These are phyloP conservation scores for Ctenomys sociabilis DNA, from an alignment of 2,113 vertebrate genomes.

Conservation along the genomic window DNA sequence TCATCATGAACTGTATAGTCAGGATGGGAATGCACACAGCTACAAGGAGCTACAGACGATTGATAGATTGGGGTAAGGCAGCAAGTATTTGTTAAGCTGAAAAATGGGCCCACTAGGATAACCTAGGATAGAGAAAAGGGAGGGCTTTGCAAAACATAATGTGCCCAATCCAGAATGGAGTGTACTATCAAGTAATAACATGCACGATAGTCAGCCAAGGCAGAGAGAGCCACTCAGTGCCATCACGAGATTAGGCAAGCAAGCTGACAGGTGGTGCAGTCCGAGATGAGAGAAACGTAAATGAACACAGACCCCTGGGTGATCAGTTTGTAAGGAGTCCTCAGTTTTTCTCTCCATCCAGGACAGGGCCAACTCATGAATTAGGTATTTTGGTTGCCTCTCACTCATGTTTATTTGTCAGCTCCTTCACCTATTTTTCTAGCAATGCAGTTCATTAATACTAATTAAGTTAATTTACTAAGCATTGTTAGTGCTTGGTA, in stretches of 20 bases:
- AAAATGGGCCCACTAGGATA: not conserved
- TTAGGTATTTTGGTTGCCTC: not conserved
- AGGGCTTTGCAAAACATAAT: not conserved
- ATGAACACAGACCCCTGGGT: not conserved
- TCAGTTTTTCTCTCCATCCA: not conserved
- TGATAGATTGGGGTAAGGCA: not conserved
- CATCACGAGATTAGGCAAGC: no score
- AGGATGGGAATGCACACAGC: not conserved
- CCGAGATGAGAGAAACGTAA: not conserved
- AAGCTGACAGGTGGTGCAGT: not conserved
- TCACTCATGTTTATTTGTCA: not conserved
- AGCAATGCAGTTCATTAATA: not conserved
- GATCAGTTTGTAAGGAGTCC: rapidly evolving
- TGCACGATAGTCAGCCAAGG: not conserved
- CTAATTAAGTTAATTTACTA: conserved; percentile 6
- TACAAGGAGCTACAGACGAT: not conserved
- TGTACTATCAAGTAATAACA: not conserved
- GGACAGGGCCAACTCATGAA: not conserved
- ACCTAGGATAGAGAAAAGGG: not conserved
- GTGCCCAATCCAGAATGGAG: not conserved
- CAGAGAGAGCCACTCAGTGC: not conserved
- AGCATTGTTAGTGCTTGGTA: not conserved
- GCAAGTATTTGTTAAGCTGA: not conserved
- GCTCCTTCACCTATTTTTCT: not conserved
- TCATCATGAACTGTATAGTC: not conserved